Conservation (phyloP, 1,140 invertebrate species). For the Drosophila eugracilis region DNA sequence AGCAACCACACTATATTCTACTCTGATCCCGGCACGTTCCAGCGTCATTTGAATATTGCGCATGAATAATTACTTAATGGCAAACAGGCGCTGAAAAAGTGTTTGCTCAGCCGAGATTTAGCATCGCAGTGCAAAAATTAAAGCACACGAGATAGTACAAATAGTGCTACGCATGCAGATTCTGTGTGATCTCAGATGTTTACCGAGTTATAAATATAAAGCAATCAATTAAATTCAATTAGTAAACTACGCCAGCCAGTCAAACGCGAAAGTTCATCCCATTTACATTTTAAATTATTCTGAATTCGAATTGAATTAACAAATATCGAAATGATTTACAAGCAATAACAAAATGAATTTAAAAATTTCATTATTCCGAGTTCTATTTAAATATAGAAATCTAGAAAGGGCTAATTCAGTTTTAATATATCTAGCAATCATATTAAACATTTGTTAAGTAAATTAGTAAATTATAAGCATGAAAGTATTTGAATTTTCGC, state of each 20-base stretch:
- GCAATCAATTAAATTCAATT: conserved; percentile 19
- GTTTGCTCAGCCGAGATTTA: conserved; percentile 36
- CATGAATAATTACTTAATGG: conserved; percentile 46
- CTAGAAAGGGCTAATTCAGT: no score
- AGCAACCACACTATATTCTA: neutral
- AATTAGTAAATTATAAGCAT: neutral
- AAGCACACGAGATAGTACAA: conserved; percentile 20
- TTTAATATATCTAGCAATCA: no score
- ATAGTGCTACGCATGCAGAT: conserved; percentile 23
- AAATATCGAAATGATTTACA: no score
- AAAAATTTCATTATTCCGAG: no score
- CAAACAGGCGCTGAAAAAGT: conserved; percentile 26
- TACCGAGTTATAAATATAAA: conserved; percentile 21
- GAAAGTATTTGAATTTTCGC: neutral
- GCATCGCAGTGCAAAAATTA: conserved; percentile 28
- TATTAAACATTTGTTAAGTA: neutral
- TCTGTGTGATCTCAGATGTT: conserved; percentile 16
- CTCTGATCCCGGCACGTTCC: conserved; percentile 44
- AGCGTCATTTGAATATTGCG: conserved; percentile 40
- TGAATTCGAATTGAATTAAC: neutral
- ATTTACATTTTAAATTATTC: neutral
- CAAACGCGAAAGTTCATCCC: neutral
- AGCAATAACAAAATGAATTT: no score
- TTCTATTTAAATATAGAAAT: no score
- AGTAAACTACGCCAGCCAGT: conserved; percentile 1